Evolutionary conservation across 2,797 vertebrate species (phyloP), one percentile per base, ranked within the genome.

Genomic region (Crenuchus spilurus): DNA sequence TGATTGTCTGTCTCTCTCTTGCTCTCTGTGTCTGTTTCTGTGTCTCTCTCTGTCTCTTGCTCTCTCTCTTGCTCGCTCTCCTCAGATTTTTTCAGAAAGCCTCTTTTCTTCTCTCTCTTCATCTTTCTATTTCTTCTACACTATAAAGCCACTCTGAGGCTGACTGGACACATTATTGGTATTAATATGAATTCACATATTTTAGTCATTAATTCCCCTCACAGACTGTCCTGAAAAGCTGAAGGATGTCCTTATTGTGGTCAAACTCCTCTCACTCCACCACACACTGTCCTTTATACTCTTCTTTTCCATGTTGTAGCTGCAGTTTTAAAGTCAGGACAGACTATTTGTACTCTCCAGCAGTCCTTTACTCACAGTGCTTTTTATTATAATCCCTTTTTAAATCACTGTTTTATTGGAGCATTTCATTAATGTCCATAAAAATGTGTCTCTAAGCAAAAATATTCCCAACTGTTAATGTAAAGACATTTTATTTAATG

Each of bases 241-340:
- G 51, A 70, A 78, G 70, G 66, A 44, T 42, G 55, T 63, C 57
- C 42, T 74, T 78, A 41, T 69, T 78, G 35, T 60, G 55, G 63
- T 30, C 72, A 55, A 44, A 66, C 57, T 5, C 39, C 48, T 42
- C 9, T 42, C 39, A 1, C 39, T 42, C 39, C 39, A 42, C 11
- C 39, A 42, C 39, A 42, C 39, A 42, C 24, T 49, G 14, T n/a
- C n/a, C n/a, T 20, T 30, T 41, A 46, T 20, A 11, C 20, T 22
- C 48, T 42, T 42, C 14, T 42, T 4, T 1, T 4, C 41, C 16
- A 39, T 49, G 16, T 51, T 24, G n/a, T n/a, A n/a, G n/a, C n/a
- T n/a, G n/a, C n/a, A n/a, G n/a, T n/a, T n/a, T n/a, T n/a, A n/a
- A n/a, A n/a, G n/a, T n/a, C n/a, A n/a, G n/a, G n/a, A n/a, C n/a